These are phyloP conservation scores for Megalops atlanticus DNA, from an alignment of 2,113 vertebrate genomes.

Conservation along the genomic window DNA sequence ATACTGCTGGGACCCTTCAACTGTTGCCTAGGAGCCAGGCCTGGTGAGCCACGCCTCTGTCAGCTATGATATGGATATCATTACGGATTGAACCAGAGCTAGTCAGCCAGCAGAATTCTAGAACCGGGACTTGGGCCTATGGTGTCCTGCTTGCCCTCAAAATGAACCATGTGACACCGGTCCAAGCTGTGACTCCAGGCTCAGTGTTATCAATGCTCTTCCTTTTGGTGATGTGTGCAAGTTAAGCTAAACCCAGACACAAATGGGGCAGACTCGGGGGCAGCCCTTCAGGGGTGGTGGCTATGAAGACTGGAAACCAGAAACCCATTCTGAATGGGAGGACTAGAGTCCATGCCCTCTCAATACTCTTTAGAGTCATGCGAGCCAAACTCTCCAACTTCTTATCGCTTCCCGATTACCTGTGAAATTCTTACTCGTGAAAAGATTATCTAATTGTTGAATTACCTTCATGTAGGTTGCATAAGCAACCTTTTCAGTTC, in stretches of 20 bases:
- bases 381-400: too few relatives aligned
- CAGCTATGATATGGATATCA: not conserved
- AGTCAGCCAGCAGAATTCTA: too few relatives aligned
- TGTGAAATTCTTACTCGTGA: too few relatives aligned
- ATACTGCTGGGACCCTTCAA: constrained; percentile 77
- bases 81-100: too few relatives aligned
- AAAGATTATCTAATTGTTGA: too few relatives aligned
- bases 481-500: too few relatives aligned
- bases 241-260: not conserved
- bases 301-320: not conserved
- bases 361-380: too few relatives aligned
- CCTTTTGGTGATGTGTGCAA: not conserved
- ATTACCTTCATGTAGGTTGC: too few relatives aligned
- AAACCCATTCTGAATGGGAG: not conserved
- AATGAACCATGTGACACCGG: not conserved
- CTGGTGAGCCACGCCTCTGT: not conserved
- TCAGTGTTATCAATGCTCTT: not conserved
- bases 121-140: not conserved
- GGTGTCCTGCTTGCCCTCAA: not conserved
- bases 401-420: too few relatives aligned
- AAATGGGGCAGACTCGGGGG: not conserved
- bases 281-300: not conserved
- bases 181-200: not conserved
- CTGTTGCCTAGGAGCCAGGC: constrained; percentile 55
- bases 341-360: not conserved